Evolutionary conservation across 2,797 vertebrate genomes (phyloP).

Genomic region (Falco peregrinus): DNA sequence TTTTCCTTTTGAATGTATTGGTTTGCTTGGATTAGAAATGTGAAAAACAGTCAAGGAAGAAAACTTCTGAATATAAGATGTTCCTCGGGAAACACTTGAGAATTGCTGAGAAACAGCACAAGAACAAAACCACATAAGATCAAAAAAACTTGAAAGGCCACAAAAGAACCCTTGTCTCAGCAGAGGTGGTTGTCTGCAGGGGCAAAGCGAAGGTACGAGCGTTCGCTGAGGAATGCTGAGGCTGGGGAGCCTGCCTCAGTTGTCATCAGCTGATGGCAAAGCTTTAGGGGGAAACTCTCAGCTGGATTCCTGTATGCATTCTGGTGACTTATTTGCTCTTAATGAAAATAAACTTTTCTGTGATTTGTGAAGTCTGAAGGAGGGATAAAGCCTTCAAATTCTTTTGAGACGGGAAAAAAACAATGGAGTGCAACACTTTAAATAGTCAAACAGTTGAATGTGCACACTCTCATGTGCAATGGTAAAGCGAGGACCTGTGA

Average conservation of each 20-base stretch:
- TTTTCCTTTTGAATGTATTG: neutral
- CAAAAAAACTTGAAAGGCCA: neutral
- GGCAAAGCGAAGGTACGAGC: neutral
- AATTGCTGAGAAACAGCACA: neutral
- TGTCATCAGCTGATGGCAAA: neutral
- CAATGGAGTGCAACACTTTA: neutral
- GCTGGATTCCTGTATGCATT: neutral
- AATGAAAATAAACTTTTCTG: neutral
- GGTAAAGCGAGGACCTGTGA: neutral
- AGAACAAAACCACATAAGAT: neutral
- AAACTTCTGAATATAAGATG: neutral
- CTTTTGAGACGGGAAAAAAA: neutral
- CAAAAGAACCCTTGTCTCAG: neutral
- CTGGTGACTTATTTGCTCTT: neutral
- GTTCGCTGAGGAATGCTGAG: neutral
- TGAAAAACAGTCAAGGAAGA: neutral
- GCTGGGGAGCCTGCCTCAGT: neutral
- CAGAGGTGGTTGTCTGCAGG: neutral
- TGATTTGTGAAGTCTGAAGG: neutral
- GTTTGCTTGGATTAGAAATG: neutral
- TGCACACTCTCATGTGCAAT: rapidly evolving
- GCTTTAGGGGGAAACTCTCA: neutral
- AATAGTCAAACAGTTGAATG: rapidly evolving
- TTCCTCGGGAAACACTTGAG: neutral
- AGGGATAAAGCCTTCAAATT: neutral